Conservation (phyloP, 1,140 invertebrate species). For the Drosophila ananassae region DNA sequence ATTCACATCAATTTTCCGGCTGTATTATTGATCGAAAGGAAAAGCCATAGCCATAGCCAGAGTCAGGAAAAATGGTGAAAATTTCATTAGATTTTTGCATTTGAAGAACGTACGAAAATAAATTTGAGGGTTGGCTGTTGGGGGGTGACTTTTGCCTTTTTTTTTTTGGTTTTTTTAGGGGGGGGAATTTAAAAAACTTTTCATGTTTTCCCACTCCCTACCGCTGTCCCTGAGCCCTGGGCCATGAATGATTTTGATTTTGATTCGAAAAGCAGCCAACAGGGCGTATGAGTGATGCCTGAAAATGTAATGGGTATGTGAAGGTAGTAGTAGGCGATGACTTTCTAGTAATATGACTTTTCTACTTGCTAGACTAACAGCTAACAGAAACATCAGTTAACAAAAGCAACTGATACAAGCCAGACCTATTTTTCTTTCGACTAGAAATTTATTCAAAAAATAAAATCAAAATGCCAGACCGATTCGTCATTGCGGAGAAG, state of each 20-base stretch:
- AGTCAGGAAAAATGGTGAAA: slow-evolving; percentile 40
- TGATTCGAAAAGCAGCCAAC: slow-evolving; percentile 18
- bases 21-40: slow-evolving; percentile 16
- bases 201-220: slow-evolving; percentile 24
- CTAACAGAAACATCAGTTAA: too few relatives aligned
- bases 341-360: background rate
- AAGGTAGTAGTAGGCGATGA: background rate
- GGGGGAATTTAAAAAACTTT: slow-evolving; percentile 26
- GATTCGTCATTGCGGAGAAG: too few relatives aligned
- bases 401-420: too few relatives aligned
- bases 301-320: too few relatives aligned
- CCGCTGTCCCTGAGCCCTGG: slow-evolving; percentile 16
- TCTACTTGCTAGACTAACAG: too few relatives aligned
- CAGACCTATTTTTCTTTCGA: too few relatives aligned
- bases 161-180: too few relatives aligned
- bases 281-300: slow-evolving; percentile 29
- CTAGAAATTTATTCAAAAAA: too few relatives aligned
- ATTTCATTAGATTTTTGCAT: slow-evolving; percentile 49
- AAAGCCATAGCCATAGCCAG: slow-evolving; percentile 15
- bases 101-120: slow-evolving; percentile 32
- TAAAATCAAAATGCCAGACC: too few relatives aligned
- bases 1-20: slow-evolving; percentile 25
- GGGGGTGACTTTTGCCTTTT: slow-evolving; percentile 4
- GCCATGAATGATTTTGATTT: slow-evolving; percentile 46
- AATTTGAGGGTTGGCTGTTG: slow-evolving; percentile 17